Evolutionary conservation across 2,888 invertebrate species (phyloP).

Genomic region (Mesorhabditis spiculigera): DNA sequence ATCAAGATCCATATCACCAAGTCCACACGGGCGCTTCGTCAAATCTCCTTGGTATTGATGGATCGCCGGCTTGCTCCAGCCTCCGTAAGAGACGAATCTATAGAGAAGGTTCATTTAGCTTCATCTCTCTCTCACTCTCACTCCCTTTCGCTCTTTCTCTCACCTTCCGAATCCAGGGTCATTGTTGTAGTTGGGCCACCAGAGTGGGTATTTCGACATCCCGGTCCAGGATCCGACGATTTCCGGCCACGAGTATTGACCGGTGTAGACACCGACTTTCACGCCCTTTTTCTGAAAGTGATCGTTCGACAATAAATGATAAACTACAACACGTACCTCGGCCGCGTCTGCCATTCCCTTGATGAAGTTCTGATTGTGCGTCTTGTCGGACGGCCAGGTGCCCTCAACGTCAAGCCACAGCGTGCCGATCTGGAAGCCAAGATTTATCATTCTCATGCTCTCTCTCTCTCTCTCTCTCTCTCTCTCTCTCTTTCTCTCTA

Average conservation of each 20-base stretch:
- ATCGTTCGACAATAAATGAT: too few relatives aligned
- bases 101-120: too few relatives aligned
- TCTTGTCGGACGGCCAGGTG: conserved; percentile 33
- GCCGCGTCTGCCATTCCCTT: conserved; percentile 20
- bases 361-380: conserved; percentile 31
- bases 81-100: too few relatives aligned
- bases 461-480: too few relatives aligned
- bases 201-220: conserved; percentile 25
- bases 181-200: conserved; percentile 42
- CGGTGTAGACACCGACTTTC: conserved; percentile 36
- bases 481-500: too few relatives aligned
- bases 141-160: too few relatives aligned
- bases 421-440: conserved; percentile 14
- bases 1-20: conserved; percentile 30
- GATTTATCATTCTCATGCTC: background rate
- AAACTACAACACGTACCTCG: background rate
- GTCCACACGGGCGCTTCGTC: conserved; percentile 28
- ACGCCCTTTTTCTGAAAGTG: conserved; percentile 10
- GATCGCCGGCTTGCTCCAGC: conserved; percentile 30
- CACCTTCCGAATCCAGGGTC: conserved; percentile 7
- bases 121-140: too few relatives aligned
- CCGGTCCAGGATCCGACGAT: conserved; percentile 40
- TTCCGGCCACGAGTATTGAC: conserved; percentile 37
- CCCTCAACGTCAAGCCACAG: conserved; percentile 13
- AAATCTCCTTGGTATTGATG: conserved; percentile 32